Conservation (phyloP, 1,140 invertebrate genomes). For the Babylonia areolata region DNA sequence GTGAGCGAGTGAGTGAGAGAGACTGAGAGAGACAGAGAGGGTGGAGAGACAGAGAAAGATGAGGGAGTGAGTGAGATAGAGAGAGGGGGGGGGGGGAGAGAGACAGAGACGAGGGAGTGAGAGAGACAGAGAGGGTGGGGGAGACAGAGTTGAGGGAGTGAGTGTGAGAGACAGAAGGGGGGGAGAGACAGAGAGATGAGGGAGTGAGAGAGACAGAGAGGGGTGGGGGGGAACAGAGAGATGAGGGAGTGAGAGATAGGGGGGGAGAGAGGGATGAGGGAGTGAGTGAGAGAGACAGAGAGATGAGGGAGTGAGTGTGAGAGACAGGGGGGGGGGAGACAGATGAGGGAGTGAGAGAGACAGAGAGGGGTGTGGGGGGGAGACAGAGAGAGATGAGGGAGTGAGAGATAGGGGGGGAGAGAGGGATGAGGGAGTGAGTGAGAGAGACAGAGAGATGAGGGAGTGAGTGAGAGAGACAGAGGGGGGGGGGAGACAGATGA, state of each 20-base stretch:
- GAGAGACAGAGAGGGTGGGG: not conserved
- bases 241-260: too few species aligned
- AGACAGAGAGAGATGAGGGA: not conserved
- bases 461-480: not conserved
- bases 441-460: not conserved
- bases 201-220: not conserved
- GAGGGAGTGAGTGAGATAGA: not conserved
- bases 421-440: too few species aligned
- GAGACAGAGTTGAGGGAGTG: not conserved
- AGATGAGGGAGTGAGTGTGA: not conserved
- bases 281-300: not conserved
- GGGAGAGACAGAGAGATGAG: not conserved
- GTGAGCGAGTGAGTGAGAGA: not conserved
- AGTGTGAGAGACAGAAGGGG: too few species aligned
- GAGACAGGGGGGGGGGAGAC: too few species aligned
- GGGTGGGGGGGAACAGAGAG: too few species aligned
- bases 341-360: conserved; percentile 19
- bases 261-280: not conserved
- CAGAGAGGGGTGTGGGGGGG: too few species aligned
- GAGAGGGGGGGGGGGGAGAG: not conserved
- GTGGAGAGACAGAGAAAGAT: not conserved
- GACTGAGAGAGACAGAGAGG: not conserved
- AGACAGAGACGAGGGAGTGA: conserved; percentile 7
- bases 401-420: too few species aligned
- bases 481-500: conserved; percentile 16